Percentiles rank a stretch among this genome's conserved stretches.
Conservation (phyloP, 2,113 vertebrate genomes). For the Zingel zingel region DNA sequence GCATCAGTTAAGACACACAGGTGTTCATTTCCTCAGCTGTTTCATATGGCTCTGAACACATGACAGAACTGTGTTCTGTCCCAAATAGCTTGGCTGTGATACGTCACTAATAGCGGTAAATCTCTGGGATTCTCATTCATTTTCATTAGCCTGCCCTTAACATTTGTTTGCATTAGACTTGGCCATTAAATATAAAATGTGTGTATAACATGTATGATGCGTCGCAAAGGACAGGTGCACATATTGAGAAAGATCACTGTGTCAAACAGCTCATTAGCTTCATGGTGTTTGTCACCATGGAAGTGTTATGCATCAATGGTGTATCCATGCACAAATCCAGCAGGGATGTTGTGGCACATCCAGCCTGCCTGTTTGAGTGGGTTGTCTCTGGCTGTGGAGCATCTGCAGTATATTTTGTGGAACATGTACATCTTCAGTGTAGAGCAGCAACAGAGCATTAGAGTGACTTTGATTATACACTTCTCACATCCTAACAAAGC, state of each 20-base stretch:
- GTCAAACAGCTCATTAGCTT: constrained; percentile 80
- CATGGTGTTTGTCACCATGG: constrained; percentile 68
- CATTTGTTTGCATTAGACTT: constrained; percentile 15
- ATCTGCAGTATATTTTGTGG: constrained; percentile 62
- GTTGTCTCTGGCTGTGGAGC: constrained; percentile 52
- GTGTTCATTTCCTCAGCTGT: constrained; percentile 38
- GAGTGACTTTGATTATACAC: constrained; percentile 76
- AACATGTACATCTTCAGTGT: constrained; percentile 54
- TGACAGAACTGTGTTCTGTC: neutral
- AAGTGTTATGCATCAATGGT: constrained; percentile 55
- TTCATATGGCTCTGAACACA: constrained; percentile 13
- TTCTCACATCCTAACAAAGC: constrained; percentile 70
- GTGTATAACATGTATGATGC: constrained; percentile 9
- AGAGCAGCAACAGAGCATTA: constrained; percentile 65
- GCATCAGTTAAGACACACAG: constrained; percentile 32
- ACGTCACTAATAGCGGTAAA: neutral
- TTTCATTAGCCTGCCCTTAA: neutral
- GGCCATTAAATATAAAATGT: constrained; percentile 26
- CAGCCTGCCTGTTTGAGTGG: constrained; percentile 42
- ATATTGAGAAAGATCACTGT: constrained; percentile 49
- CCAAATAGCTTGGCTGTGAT: constrained; percentile 25
- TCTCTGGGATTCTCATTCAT: constrained; percentile 1
- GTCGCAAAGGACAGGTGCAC: constrained; percentile 49
- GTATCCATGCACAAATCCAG: constrained; percentile 47
- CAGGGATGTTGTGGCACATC: constrained; percentile 47